A percentile compares a stretch with the other conserved stretches of the same genome.
Evolutionary conservation across 2,888 invertebrate species (phyloP).

Genomic region (Caenorhabditis imperialis): DNA sequence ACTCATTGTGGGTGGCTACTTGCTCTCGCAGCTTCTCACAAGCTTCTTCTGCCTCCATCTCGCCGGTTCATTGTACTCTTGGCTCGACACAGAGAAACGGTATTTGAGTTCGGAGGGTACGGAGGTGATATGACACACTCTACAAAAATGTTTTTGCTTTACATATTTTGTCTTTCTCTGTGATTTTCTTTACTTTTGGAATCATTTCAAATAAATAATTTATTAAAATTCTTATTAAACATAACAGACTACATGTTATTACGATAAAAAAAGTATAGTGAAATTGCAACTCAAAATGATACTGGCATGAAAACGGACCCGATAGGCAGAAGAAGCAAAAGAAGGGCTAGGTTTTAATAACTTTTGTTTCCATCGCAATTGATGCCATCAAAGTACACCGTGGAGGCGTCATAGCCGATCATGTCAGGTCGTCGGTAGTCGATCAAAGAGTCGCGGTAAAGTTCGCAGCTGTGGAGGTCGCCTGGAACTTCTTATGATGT

Average conservation of each 20-base stretch:
- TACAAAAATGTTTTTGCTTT: neutral
- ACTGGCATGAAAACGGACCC: constrained; percentile 55
- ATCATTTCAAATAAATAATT: no score
- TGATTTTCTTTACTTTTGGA: neutral
- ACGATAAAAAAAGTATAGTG: constrained; percentile 4
- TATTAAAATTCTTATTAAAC: no score
- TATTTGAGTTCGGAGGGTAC: constrained; percentile 53
- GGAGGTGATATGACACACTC: constrained; percentile 34
- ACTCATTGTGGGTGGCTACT: constrained; percentile 32
- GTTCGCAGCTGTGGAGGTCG: constrained; percentile 58
- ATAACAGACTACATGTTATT: no score
- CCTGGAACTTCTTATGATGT: constrained; percentile 21
- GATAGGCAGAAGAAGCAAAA: constrained; percentile 8
- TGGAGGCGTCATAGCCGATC: constrained; percentile 70
- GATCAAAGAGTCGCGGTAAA: constrained; percentile 75
- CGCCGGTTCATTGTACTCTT: constrained; percentile 24
- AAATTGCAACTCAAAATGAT: constrained; percentile 27
- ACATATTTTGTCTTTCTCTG: constrained; percentile 3
- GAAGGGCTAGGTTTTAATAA: constrained; percentile 2
- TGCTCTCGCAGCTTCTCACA: constrained; percentile 16
- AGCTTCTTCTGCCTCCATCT: constrained; percentile 53
- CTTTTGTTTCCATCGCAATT: constrained; percentile 69
- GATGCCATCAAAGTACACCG: constrained; percentile 77
- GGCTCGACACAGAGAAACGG: constrained; percentile 45
- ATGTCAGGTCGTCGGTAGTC: constrained; percentile 76